Evolutionary conservation across 1,140 invertebrate genomes (phyloP).

Genomic region (Harpegnathos saltator): DNA sequence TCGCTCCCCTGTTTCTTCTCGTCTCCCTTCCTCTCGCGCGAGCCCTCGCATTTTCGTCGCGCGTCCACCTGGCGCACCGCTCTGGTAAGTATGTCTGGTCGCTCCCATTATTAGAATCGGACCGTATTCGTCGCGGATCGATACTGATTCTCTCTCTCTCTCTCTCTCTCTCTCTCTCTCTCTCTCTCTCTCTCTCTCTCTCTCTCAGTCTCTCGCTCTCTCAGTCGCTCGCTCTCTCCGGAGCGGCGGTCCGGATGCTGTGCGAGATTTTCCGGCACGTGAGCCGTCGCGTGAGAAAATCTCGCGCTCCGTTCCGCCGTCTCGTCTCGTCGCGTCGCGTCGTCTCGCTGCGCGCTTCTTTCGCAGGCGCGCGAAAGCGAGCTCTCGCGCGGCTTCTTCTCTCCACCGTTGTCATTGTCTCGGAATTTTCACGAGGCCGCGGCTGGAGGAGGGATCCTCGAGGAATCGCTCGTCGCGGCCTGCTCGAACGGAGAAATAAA

Average conservation of each 20-base stretch:
- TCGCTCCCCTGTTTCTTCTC: too few relatives aligned
- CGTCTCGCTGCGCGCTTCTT: background rate
- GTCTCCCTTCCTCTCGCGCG: background rate
- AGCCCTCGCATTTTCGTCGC: background rate
- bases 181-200: slow-evolving; percentile 34
- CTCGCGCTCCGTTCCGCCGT: background rate
- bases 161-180: too few relatives aligned
- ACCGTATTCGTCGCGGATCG: slow-evolving; percentile 48
- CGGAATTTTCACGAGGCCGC: too few relatives aligned
- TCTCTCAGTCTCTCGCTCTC: slow-evolving; percentile 7
- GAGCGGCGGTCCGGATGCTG: slow-evolving; percentile 36
- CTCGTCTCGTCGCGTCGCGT: background rate
- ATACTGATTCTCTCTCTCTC: slow-evolving; percentile 53
- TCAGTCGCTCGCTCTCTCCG: background rate
- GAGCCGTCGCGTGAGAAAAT: background rate
- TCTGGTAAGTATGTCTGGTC: slow-evolving; percentile 44
- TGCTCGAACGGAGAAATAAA: too few relatives aligned
- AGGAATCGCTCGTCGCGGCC: too few relatives aligned
- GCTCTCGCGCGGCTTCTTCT: background rate
- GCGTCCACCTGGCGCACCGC: slow-evolving; percentile 2
- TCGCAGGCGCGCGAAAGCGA: background rate
- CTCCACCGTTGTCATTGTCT: too few relatives aligned
- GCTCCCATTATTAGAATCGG: slow-evolving; percentile 57
- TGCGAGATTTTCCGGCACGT: slow-evolving; percentile 6
- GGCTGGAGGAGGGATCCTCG: too few relatives aligned